These are phyloP conservation scores for Oncorhynchus masou DNA, from an alignment of 2,113 vertebrate genomes.

Conservation along the genomic window DNA sequence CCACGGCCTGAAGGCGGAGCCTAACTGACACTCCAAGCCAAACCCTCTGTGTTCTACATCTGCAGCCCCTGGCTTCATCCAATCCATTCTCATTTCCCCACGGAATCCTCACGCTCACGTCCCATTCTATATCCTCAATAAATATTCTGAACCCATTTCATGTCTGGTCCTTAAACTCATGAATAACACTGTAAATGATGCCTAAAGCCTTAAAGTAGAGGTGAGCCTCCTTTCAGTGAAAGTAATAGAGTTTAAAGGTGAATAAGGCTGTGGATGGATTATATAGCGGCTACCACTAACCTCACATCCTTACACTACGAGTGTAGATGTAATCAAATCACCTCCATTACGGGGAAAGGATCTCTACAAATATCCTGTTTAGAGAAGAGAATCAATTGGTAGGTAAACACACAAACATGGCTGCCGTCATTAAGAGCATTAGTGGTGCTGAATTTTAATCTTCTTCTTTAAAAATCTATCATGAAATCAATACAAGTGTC, in stretches of 20 bases:
- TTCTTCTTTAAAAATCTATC: slow-evolving; percentile 28
- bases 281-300: too few relatives aligned
- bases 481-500: slow-evolving; percentile 36
- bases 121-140: too few relatives aligned
- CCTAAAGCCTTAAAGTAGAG: too few relatives aligned
- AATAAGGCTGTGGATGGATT: slow-evolving; percentile 8
- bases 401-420: slow-evolving; percentile 35
- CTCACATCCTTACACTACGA: neutral
- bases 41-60: too few relatives aligned
- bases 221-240: slow-evolving; percentile 25
- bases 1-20: too few relatives aligned
- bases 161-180: too few relatives aligned
- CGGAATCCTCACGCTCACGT: too few relatives aligned
- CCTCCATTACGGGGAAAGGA: neutral
- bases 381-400: neutral
- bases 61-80: too few relatives aligned
- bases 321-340: slow-evolving; percentile 27
- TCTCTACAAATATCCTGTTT: slow-evolving; percentile 15
- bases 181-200: too few relatives aligned
- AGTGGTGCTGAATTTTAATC: slow-evolving; percentile 35
- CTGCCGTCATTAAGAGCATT: slow-evolving; percentile 18
- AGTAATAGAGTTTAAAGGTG: slow-evolving; percentile 60
- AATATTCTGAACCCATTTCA: too few relatives aligned
- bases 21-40: too few relatives aligned
- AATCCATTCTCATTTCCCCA: too few relatives aligned